Evolutionary conservation across 35 echinoderm and acorn worm genomes (phyloP).

Genomic region (Apostichopus parvimensis): DNA sequence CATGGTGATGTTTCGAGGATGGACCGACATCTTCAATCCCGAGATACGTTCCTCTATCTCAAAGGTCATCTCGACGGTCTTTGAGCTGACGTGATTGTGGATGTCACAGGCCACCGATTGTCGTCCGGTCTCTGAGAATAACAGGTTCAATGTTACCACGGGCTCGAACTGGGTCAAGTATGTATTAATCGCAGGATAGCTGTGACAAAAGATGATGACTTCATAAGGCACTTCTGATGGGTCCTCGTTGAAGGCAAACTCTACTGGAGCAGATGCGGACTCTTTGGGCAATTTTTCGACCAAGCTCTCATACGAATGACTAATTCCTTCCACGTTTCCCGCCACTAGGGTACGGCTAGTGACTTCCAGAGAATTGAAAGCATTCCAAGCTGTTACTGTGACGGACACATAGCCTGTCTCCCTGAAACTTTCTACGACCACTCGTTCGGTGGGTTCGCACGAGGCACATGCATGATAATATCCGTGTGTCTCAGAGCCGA

Average conservation of each 20-base stretch:
- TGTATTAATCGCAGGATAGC: background rate
- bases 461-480: conserved; percentile 34
- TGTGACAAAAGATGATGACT: background rate
- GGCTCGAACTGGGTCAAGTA: background rate
- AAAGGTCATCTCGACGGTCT: background rate
- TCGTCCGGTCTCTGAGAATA: background rate
- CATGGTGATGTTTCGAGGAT: conserved; percentile 3
- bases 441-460: background rate
- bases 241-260: background rate
- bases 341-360: background rate
- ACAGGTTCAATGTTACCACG: background rate
- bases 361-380: background rate
- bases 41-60: conserved; percentile 42
- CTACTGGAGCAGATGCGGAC: background rate
- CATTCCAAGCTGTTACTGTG: background rate
- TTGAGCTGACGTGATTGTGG: background rate
- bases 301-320: background rate
- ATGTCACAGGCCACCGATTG: background rate
- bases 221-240: conserved; percentile 1
- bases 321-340: conserved; percentile 12
- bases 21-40: background rate
- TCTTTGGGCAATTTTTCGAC: background rate
- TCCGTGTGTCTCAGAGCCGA: no score
- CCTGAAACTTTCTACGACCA: background rate
- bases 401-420: background rate